Evolutionary conservation across 2,797 vertebrate genomes (phyloP), one percentile per base, ranked within the genome.

Genomic region (Craterocephalus amniculus): DNA sequence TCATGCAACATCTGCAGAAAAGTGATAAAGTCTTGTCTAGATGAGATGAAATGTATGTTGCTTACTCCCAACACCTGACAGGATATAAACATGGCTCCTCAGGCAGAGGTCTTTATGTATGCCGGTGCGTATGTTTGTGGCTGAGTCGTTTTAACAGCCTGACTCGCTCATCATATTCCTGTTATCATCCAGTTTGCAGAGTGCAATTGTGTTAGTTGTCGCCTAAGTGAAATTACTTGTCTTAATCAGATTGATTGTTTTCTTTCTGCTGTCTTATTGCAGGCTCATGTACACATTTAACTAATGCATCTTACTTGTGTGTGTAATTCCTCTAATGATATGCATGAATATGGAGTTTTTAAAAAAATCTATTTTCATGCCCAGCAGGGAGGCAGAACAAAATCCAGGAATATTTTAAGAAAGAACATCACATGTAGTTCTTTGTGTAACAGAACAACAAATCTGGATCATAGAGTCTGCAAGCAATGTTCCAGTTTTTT

Each of bases 261-360:
- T 38, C 36, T 38, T 38, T 34, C 5, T 38, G 38, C 16, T 40
- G 16, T 9, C 9, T 48, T 36, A 31, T 22, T 20, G 40, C 36
- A 14, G 35, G 26, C 54, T 67, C 65, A 63, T 7, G 0, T 12
- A 35, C 67, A 66, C n/a, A 78, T 29, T 49, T 63, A 64, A 61
- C 69, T 16, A 29, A 48, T 3, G 4, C 71, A 49, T 31, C 13
- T 48, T 35, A 16, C 36, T 22, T 58, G 5, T 55, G 63, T 66
- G 62, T 74, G 63, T 67, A 55, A 36, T 67, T 51, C 12, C 22
- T 69, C 32, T 78, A 74, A 83, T 63, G 48, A 32, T 72, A 63
- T 83, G 85, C 84, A 83, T 83, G 72, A 85, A 85, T 70, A 84
- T 73, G 65, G 82, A 77, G 70, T 89, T 72, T 55, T 70, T 71